A percentile compares a stretch with the other conserved stretches of the same genome.
phyloP scores from a whole-genome alignment of 1,140 invertebrate species.

The Drosophila nannoptera region DNA sequence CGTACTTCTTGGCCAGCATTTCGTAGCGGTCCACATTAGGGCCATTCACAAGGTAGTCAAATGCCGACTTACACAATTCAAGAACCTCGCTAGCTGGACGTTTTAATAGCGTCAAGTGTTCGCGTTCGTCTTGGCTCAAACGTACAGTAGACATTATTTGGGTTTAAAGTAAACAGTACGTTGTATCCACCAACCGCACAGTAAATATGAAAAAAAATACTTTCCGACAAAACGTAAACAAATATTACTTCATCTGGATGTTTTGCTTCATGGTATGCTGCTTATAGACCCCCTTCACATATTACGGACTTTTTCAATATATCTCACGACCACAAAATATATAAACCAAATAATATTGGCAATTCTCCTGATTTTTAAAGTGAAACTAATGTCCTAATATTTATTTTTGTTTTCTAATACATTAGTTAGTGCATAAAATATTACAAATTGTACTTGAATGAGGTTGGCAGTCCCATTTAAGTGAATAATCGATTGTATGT shows the following conservation, averaged over 20 bases:
- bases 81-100: constrained; percentile 59
- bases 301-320: not conserved
- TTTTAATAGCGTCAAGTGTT: constrained; percentile 56
- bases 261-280: constrained; percentile 28
- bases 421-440: not conserved
- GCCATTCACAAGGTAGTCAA: constrained; percentile 69
- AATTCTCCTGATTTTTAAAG: not conserved
- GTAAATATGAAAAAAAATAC: not conserved
- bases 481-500: constrained; percentile 14
- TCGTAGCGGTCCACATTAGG: constrained; percentile 62
- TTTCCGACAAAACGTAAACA: constrained; percentile 40
- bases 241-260: constrained; percentile 15
- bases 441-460: not conserved
- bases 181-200: too few relatives aligned
- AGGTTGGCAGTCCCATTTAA: constrained; percentile 6
- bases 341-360: not conserved
- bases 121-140: constrained; percentile 55
- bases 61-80: constrained; percentile 70
- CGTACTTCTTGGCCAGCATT: constrained; percentile 53
- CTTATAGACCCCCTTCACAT: not conserved
- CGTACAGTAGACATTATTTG: constrained; percentile 46
- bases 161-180: not conserved
- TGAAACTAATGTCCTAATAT: not conserved
- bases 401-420: not conserved
- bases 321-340: not conserved